Conservation (phyloP, 2,888 invertebrate genomes). For the Bimastos eiseni region DNA sequence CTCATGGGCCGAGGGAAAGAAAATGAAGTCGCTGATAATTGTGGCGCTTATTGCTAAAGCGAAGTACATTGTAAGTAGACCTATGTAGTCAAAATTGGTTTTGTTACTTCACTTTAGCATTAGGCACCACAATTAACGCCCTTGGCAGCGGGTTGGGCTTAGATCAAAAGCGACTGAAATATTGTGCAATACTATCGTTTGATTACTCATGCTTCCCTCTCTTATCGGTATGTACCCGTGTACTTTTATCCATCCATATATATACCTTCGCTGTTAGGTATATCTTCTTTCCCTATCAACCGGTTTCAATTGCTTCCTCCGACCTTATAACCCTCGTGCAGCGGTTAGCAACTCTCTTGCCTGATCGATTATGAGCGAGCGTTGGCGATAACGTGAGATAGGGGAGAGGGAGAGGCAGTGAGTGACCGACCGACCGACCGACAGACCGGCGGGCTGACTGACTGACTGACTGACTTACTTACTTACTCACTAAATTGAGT, state of each 20-base stretch:
- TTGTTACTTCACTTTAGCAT: no score
- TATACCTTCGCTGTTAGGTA: neutral
- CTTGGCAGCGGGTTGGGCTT: neutral
- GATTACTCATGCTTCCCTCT: neutral
- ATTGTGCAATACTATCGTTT: neutral
- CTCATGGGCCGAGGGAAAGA: neutral
- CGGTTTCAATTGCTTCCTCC: neutral
- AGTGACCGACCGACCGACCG: no score
- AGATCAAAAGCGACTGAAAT: neutral
- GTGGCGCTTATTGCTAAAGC: no score
- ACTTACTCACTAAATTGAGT: no score
- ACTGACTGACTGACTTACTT: no score
- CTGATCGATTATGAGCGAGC: no score
- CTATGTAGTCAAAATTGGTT: no score
- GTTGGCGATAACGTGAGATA: no score
- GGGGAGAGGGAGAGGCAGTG: no score
- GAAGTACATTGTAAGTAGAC: no score
- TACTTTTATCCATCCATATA: neutral
- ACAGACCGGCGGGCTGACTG: no score
- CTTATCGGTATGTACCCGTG: neutral
- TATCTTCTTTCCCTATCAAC: neutral
- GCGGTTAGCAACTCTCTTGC: no score
- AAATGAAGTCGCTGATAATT: neutral
- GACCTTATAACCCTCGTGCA: neutral
- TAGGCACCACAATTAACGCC: neutral